Base-by-base conservation (phyloP, 2,888 invertebrate genomes). In the Alsophila aescularia region DNA sequence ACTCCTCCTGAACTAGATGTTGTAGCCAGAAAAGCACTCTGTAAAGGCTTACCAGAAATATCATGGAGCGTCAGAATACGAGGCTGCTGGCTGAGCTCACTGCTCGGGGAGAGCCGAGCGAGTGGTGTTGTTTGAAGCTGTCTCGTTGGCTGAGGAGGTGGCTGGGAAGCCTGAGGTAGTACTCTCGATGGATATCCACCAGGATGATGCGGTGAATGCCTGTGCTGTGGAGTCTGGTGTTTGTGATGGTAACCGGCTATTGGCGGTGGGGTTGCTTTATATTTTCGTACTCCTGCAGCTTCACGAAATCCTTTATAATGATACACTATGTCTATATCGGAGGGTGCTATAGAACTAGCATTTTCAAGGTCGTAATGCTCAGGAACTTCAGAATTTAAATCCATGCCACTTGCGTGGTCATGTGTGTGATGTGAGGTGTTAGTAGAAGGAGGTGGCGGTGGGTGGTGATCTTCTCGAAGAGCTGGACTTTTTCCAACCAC, bases 351-450 rank as follows among this genome's bases (percentile, higher is more conserved):
- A 0, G 98, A 98, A 81, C 98, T 98, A 0, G 98, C 98, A 85
- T 98, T 98, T 89, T 99, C 99, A 59, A 99, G 92, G 81, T 99
- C 98, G 78, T 99, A 99, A 80, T 98, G 98, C 79, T 98, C 98
- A 0, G 98, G 97, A 59, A 95, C 93, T 76, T 96, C 96, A 7
- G 95, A 95, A 73, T 94, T 94, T 69, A 97, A 90, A 73, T 97
- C 96, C 45, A 95, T 94, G 15, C 94, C 94, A 36, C 93, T 93
- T 18, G 94, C 94, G 70, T 96, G 96, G 56, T 96, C 96, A 45
- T 95, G 95, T 0, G 93, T 91, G 69, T 95, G 95, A 70, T 96
- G 94, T 0, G 94, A 94, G 60, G 93, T 94, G 72, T 94, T 95
- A 12, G 94, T 93, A 0, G 95, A 94, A 13, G 95, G 95, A 15